These are phyloP conservation scores for Thinocorus orbignyianus DNA, from an alignment of 2,113 vertebrate genomes.

Conservation along the genomic window DNA sequence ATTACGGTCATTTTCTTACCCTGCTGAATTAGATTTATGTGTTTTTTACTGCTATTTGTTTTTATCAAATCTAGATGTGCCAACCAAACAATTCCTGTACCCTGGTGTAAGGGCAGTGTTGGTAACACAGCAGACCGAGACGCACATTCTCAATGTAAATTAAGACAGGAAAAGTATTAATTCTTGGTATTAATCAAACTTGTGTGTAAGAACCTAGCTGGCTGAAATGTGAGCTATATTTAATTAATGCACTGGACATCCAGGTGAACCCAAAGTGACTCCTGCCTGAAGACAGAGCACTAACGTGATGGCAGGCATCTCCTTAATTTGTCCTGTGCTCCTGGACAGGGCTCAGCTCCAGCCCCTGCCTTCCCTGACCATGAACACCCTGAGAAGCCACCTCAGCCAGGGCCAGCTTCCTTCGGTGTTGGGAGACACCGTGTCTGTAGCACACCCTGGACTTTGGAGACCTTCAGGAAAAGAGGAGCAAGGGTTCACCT, in stretches of 20 bases:
- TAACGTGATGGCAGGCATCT: neutral
- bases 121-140: neutral
- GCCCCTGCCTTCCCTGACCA: neutral
- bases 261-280: neutral
- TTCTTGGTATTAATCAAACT: neutral
- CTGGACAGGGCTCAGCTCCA: neutral
- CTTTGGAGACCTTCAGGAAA: neutral
- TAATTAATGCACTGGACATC: neutral
- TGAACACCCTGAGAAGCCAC: neutral
- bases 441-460: rapidly evolving
- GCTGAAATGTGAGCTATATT: neutral
- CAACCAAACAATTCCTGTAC: no score
- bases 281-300: neutral
- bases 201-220: neutral
- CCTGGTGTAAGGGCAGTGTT: rapidly evolving
- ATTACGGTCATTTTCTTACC: neutral
- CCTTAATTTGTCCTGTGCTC: neutral
- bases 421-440: rapidly evolving
- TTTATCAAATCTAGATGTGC: neutral
- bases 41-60: neutral
- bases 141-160: neutral
- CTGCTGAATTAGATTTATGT: neutral
- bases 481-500: no score
- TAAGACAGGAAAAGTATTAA: neutral
- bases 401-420: rapidly evolving